These are phyloP conservation scores for Toxotes jaculatrix DNA, from an alignment of 2,113 vertebrate genomes.

Conservation along the genomic window DNA sequence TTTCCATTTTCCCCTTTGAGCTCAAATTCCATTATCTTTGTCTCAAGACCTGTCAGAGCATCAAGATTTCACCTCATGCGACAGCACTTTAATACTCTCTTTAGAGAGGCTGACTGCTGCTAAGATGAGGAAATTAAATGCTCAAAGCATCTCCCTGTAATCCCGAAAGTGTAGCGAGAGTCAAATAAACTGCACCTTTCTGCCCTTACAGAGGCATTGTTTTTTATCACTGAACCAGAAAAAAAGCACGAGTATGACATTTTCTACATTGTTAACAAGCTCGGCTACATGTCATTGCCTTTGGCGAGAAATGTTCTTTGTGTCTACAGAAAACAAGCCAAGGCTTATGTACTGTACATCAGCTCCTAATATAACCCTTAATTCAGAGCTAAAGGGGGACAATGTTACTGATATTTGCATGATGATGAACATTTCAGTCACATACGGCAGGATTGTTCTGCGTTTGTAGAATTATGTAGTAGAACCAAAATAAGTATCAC, in stretches of 20 bases:
- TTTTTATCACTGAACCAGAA: slow-evolving; percentile 55
- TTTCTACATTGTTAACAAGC: slow-evolving; percentile 72
- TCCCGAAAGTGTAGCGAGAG: slow-evolving; percentile 31
- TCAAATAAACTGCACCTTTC: slow-evolving; percentile 53
- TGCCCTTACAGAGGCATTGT: slow-evolving; percentile 28
- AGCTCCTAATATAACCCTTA: slow-evolving; percentile 34
- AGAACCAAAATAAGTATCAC: not conserved
- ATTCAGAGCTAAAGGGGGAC: slow-evolving; percentile 35
- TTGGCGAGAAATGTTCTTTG: slow-evolving; percentile 71
- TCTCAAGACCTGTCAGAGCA: slow-evolving; percentile 68
- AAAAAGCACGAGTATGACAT: slow-evolving; percentile 62
- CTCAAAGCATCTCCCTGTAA: slow-evolving; percentile 40
- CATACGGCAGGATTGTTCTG: not conserved
- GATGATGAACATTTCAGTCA: slow-evolving; percentile 11
- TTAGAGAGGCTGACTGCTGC: slow-evolving; percentile 49
- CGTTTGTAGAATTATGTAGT: not conserved
- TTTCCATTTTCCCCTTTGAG: slow-evolving; percentile 74
- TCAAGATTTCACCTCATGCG: slow-evolving; percentile 69
- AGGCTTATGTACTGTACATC: slow-evolving; percentile 43
- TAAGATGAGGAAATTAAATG: slow-evolving; percentile 67
- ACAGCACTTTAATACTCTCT: slow-evolving; percentile 61
- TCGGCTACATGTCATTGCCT: slow-evolving; percentile 49
- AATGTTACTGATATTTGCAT: slow-evolving; percentile 29
- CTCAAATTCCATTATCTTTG: slow-evolving; percentile 79
- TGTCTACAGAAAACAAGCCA: slow-evolving; percentile 32